Percentiles rank a stretch among this genome's conserved stretches.
phyloP scores from a whole-genome alignment of 2,797 vertebrate species.

The Pseudotriccus pelzelni region DNA sequence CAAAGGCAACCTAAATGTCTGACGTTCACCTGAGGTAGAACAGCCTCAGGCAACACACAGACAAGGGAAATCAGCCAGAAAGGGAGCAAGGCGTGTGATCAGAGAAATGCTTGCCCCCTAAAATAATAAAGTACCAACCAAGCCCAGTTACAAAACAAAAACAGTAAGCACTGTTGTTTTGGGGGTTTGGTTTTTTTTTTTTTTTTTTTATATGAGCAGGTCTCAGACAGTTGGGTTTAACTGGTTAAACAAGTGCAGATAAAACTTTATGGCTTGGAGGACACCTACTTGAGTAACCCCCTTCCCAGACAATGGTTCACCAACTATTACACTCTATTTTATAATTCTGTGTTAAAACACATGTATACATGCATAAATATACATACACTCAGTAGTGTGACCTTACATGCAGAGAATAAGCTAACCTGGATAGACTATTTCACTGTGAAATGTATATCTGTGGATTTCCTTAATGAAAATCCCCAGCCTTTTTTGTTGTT shows the following conservation, averaged over 20 bases:
- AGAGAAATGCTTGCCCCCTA: not conserved
- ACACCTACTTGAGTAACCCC: not conserved
- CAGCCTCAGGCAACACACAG: not conserved
- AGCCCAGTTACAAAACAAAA: not conserved
- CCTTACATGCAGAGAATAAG: not conserved
- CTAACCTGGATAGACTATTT: not conserved
- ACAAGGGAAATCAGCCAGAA: not conserved
- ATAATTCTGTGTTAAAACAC: not conserved
- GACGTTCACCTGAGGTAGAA: not conserved
- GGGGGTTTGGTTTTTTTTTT: not conserved
- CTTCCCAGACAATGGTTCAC: not conserved
- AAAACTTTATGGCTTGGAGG: not conserved
- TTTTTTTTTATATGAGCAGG: not conserved
- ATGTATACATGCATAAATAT: not conserved
- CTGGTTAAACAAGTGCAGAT: not conserved
- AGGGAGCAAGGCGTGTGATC: not conserved
- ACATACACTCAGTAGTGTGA: not conserved
- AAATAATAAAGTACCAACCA: not conserved
- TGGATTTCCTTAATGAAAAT: not conserved
- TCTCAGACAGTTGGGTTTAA: not conserved
- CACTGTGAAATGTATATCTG: not conserved
- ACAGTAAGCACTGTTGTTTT: not conserved
- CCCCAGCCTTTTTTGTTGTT: not conserved
- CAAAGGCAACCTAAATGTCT: not conserved
- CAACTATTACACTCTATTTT: accelerated